Conservation (phyloP, 2,888 invertebrate species). For the Leptinotarsa tumamoca region DNA sequence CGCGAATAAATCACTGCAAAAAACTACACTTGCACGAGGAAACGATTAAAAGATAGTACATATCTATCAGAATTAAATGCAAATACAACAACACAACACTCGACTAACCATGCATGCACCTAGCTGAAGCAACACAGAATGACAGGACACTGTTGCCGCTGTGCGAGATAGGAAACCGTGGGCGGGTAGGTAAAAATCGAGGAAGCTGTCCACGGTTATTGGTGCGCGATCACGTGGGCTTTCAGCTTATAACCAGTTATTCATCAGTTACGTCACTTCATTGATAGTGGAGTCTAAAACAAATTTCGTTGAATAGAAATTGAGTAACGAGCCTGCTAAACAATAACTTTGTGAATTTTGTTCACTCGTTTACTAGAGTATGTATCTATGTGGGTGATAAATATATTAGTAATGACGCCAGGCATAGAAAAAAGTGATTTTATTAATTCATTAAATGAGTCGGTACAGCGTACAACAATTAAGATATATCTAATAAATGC, state of each 20-base stretch:
- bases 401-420: neutral
- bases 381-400: neutral
- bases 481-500: neutral
- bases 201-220: slow-evolving; percentile 56
- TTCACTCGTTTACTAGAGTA: slow-evolving; percentile 1
- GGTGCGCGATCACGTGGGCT: slow-evolving; percentile 65
- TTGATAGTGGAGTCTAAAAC: slow-evolving; percentile 60
- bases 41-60: slow-evolving; percentile 31
- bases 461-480: neutral
- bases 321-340: neutral
- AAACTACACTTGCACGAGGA: slow-evolving; percentile 41
- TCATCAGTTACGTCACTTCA: slow-evolving; percentile 68
- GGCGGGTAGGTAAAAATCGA: slow-evolving; percentile 35
- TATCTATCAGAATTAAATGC: slow-evolving; percentile 38
- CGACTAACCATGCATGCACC: slow-evolving; percentile 40
- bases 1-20: slow-evolving; percentile 24
- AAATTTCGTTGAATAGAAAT: neutral
- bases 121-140: slow-evolving; percentile 41
- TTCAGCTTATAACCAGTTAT: slow-evolving; percentile 60
- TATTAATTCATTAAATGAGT: neutral
- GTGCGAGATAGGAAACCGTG: slow-evolving; percentile 8
- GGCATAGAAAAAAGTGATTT: neutral
- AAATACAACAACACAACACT: slow-evolving; percentile 40
- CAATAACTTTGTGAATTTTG: neutral
- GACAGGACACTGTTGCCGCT: slow-evolving; percentile 54